These are phyloP conservation scores for Perca schrenkii DNA, from an alignment of 2,113 vertebrate genomes.

Conservation along the genomic window DNA sequence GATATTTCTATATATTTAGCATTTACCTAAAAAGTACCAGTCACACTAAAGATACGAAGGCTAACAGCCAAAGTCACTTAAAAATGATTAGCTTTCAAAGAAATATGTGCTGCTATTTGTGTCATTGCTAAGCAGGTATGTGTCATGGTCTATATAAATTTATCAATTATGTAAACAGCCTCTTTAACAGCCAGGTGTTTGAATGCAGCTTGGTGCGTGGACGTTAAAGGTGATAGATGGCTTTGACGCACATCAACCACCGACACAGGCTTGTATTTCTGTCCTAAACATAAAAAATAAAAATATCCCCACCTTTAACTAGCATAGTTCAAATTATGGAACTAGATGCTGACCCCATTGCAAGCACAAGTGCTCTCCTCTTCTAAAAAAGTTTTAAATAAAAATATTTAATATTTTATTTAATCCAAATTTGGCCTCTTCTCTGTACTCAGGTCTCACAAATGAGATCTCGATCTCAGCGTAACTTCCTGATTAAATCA, in stretches of 20 bases:
- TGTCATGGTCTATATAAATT: background rate
- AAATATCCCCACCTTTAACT: conserved; percentile 55
- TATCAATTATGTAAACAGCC: background rate
- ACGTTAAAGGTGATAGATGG: background rate
- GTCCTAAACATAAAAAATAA: conserved; percentile 46
- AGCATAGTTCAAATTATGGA: conserved; percentile 50
- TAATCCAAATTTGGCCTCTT: background rate
- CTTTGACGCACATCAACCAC: background rate
- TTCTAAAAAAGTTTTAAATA: background rate
- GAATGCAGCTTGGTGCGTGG: background rate
- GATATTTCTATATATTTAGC: background rate
- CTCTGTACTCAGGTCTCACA: too few relatives aligned
- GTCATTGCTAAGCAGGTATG: background rate
- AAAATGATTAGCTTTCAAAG: too few relatives aligned
- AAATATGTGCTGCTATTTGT: background rate
- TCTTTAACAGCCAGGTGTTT: conserved; percentile 7
- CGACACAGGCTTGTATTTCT: conserved; percentile 27
- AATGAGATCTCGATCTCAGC: too few relatives aligned
- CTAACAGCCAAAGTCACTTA: background rate
- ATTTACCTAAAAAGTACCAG: background rate
- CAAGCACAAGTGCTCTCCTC: background rate
- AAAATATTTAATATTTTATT: background rate
- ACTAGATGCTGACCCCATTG: conserved; percentile 27
- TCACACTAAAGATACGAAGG: background rate
- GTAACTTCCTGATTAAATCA: too few relatives aligned